These are phyloP conservation scores for Papilio glaucus DNA, from an alignment of 1,140 invertebrate species.

Conservation along the genomic window DNA sequence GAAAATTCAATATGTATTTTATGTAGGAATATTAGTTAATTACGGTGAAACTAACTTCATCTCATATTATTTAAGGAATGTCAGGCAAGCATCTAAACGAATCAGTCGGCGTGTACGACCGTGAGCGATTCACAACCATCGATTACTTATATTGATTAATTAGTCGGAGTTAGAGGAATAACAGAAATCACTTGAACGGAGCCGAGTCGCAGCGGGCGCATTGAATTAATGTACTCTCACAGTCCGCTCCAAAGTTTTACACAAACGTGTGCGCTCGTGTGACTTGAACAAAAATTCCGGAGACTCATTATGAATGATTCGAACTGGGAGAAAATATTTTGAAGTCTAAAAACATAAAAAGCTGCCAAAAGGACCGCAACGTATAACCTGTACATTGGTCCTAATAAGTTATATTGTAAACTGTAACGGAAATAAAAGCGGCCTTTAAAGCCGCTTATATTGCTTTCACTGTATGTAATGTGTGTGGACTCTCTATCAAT, in stretches of 20 bases:
- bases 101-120: neutral
- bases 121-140: slow-evolving; percentile 36
- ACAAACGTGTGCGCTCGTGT: slow-evolving; percentile 20
- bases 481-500: no score
- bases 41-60: no score
- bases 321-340: no score
- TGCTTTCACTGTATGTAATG: no score
- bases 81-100: slow-evolving; percentile 40
- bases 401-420: no score
- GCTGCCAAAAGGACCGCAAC: no score
- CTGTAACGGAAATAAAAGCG: no score
- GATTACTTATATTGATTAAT: slow-evolving; percentile 55
- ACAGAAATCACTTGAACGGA: slow-evolving; percentile 46
- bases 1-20: no score
- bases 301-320: neutral
- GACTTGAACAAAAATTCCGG: slow-evolving; percentile 15
- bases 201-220: slow-evolving; percentile 31
- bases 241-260: slow-evolving; percentile 16
- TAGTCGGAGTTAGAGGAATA: slow-evolving; percentile 46
- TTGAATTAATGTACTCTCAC: slow-evolving; percentile 37
- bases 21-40: no score
- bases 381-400: no score
- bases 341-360: no score
- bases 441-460: no score
- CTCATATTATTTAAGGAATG: neutral